Base-by-base conservation (phyloP, 2,888 invertebrate genomes). In the Erannis defoliaria region DNA sequence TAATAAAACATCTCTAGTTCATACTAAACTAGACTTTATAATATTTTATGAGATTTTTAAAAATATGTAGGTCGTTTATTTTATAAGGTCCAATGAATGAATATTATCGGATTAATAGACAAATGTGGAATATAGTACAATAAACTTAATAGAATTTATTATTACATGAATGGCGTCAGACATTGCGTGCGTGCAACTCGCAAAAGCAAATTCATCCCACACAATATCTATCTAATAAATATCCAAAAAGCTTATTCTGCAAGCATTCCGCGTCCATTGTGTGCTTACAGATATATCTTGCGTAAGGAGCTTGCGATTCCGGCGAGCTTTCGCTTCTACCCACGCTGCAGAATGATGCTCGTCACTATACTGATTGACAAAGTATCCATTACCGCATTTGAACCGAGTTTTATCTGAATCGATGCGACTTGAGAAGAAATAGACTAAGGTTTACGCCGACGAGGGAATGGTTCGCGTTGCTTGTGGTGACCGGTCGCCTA, bases 141-240 rank as follows among this genome's bases (percentile, higher is more conserved):
- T 67, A 66, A 70, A 65, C 54, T 56, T 51, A 50, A 75, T 71
- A 74, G 62, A 68, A 73, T 69, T 73, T 74, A 77, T 77, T 73
- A 75, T 77, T 74, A 75, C 62, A 66, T 64, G 68, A 70, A 70
- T 72, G 70, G 75, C 78, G 79, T 77, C 81, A 80, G 80, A 77
- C 75, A 66, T 73, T 77, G 76, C 75, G 73, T 80, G 78, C 76
- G 74, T 80, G 76, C 74, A 80, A 76, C 75, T 75, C 79, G 76
- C 78, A 76, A 79, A 82, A 87, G 85, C 84, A 84, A 87, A 89
- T 86, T 75, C 90, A 84, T 86, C 92, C 92, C 89, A 92, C 92
- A 88, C 90, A 85, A 86, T 88, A 90, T 86, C 90, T 89, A 90
- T 90, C 89, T 86, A 90, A 91, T 92, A 92, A 92, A 92, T 92